Evolutionary conservation across 2,797 vertebrate species (phyloP), one percentile per base, ranked within the genome.

Genomic region (Enteromius paludinosus): DNA sequence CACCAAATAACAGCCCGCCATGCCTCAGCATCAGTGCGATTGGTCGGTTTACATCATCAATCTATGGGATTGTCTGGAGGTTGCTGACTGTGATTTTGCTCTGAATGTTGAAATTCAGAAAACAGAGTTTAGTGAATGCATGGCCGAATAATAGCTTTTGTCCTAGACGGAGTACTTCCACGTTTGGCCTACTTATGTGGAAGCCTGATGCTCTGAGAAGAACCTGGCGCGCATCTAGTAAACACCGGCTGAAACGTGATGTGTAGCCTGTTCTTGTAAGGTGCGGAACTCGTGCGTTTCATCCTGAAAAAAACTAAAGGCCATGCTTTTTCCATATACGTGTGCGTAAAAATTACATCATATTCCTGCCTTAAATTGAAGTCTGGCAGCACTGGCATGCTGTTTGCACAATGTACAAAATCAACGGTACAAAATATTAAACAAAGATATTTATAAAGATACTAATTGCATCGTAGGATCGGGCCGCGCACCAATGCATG

Each of bases 31-130:
- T 90, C 90, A 86, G 89, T 92, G 93, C 95, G 93, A 98, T 98
- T 98, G 97, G 97, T 93, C 93, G 91, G 92, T 92, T 91, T 93
- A 90, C 93, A 96, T 97, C 96, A 98, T 98, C 97, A 97, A 97
- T 98, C 96, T 95, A 94, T 94, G 94, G 95, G 96, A 97, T 97
- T 96, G 96, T 96, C 94, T 96, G 96, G 95, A 94, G 94, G 95
- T 94, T 95, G 95, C 92, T 94, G 93, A 93, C 91, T 93, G 91
- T 89, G 91, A 88, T 92, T 94, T 93, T 90, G 71, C 84, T 73
- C 73, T 81, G 69, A 33, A 78, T 70, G 47, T 52, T 86, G 72
- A 85, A 89, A 85, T 85, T 87, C 80, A 80, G 68, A 68, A 84
- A 85, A 84, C 78, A 80, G 77, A 83, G 81, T 88, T 82, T 85